Evolutionary conservation across 2,113 vertebrate species (phyloP), one percentile per base, ranked within the genome.

Genomic region (Butorides virescens): DNA sequence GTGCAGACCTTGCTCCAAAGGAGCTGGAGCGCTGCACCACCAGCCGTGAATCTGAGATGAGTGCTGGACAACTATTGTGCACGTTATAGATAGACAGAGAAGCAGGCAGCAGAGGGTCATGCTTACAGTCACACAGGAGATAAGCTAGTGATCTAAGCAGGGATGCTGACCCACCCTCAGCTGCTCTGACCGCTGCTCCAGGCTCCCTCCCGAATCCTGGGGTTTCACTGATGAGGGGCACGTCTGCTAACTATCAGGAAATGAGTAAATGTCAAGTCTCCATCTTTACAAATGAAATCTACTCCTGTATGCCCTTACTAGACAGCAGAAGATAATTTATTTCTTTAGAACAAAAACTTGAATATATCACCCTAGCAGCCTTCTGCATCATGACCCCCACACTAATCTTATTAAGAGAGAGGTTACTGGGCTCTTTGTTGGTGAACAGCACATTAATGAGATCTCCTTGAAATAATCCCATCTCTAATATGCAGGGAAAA

Each of bases 391-490:
- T 93, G 93, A 97, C 91, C 97, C 30, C 70, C 76, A 34, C 34
- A 58, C 78, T 98, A 97, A 98, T 97, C 97, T 96, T 98, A 94
- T 95, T 98, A 97, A 97, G 71, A 95, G 21, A 94, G 93, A 97
- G 75, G 96, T 97, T 97, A 86, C 70, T 56, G 42, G 91, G 82
- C 58, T 97, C 85, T 98, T 96, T 98, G 81, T 94, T 95, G 94
- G 92, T 79, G 93, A 97, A 96, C 68, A 95, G 89, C 83, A 97
- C 79, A 95, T 95, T 97, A 98, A 97, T 93, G 94, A 97, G 90
- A 98, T 95, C 76, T 94, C 79, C 92, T 95, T 97, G 96, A 98
- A 97, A 97, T 96, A 98, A 98, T 97, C 95, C 95, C 88, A 79
- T 94, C 95, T 97, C 93, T 96, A 97, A 97, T 95, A 97, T 68